Evolutionary conservation across 2,113 vertebrate genomes (phyloP), one percentile per base, ranked within the genome.

Genomic region (Onychostoma macrolepis): DNA sequence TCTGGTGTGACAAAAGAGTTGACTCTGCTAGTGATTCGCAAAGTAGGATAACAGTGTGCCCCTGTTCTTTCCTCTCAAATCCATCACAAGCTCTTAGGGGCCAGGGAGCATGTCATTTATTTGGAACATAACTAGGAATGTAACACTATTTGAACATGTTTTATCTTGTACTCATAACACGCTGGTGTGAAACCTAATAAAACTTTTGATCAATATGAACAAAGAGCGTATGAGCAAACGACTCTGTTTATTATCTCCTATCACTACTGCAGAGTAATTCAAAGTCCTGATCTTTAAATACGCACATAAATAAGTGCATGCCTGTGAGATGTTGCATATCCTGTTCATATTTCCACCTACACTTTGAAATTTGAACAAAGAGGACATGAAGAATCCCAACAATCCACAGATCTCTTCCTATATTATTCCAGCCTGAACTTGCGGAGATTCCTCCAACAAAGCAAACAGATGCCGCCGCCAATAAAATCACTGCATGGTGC

Each of bases 91-190:
- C 72, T 26, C 56, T 61, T 61, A 81, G 12, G 11, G 80, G 58
- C 87, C 89, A 87, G 89, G 21, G 36, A 72, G 69, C 9, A 1
- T 89, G 89, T 58, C n/a, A 43, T 75, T 48, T 30, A 56, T 94
- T 90, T 93, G 82, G 86, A 90, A 84, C 76, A 87, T 81, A 89
- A 53, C 87, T 87, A 80, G 87, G 80, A 89, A 85, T 84, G 85
- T 90, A 92, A 91, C 77, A 48, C 21, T 92, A 86, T 92, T 92
- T 92, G 89, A 86, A 89, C 89, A 90, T 87, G 90, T 90, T 91
- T 93, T 87, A 87, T 89, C 87, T 87, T 86, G 88, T 89, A 90
- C 92, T 91, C 86, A 90, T 93, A 92, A 92, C 11, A 50, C 2
- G 87, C 89, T 83, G 85, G 77, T 86, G 43, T 81, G 65, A 5